Evolutionary conservation across 2,888 invertebrate genomes (phyloP).

Genomic region (Noctua janthina): DNA sequence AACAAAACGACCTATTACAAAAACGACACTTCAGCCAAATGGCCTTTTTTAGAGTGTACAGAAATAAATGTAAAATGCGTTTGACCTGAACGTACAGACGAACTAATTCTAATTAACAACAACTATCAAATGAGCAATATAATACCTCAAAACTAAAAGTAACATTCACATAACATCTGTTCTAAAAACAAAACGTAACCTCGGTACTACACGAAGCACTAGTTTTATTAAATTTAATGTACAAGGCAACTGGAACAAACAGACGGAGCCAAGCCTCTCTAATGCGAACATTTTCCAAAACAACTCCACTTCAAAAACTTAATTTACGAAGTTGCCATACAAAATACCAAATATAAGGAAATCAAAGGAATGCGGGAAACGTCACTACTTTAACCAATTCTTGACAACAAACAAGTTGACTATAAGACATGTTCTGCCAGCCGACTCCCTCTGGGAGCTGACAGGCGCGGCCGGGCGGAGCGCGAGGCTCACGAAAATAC

Average conservation of each 20-base stretch:
- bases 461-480: conserved; percentile 68
- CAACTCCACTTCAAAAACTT: conserved; percentile 59
- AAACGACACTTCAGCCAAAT: no score
- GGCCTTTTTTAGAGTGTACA: background rate
- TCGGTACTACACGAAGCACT: conserved; percentile 17
- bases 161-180: conserved; percentile 3
- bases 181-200: conserved; percentile 34
- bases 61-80: background rate
- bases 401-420: conserved; percentile 81
- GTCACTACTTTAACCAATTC: conserved; percentile 76
- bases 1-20: no score
- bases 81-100: background rate
- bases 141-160: background rate
- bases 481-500: conserved; percentile 57
- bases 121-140: background rate
- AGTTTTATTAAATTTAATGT: conserved; percentile 52
- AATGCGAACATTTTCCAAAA: conserved; percentile 55
- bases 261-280: conserved; percentile 39
- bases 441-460: conserved; percentile 77
- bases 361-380: conserved; percentile 70
- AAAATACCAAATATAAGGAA: conserved; percentile 69
- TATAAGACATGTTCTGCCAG: conserved; percentile 77
- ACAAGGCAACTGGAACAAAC: conserved; percentile 36
- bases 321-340: conserved; percentile 66
- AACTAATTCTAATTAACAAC: background rate